Conservation (phyloP, 2,797 vertebrate species). For the Setipinna tenuifilis region DNA sequence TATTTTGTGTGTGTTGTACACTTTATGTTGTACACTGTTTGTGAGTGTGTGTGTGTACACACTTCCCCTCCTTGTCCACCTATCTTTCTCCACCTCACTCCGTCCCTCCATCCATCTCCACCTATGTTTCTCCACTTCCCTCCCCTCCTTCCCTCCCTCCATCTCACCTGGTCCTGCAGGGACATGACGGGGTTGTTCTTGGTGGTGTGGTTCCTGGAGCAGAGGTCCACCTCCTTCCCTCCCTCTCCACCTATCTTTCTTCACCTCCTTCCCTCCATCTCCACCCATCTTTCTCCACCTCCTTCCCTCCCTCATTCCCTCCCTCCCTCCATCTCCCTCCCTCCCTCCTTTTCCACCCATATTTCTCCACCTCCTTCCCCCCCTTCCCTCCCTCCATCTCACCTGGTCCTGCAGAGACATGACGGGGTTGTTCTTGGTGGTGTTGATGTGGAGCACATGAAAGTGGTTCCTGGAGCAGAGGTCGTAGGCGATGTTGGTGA, state of each 20-base stretch:
- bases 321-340: not conserved
- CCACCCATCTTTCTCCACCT: not conserved
- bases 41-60: no score
- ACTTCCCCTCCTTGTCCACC: no score
- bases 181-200: constrained; percentile 99
- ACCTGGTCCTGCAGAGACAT: constrained; percentile 99
- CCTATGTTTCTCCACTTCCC: no score
- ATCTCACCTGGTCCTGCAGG: constrained; percentile 93
- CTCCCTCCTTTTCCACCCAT: not conserved
- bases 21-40: no score
- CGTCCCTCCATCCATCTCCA: no score
- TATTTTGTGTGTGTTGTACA: no score
- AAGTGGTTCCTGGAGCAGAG: constrained; percentile 94
- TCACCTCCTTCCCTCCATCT: no score
- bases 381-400: constrained; percentile 25
- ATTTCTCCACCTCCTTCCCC: not conserved
- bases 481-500: constrained; percentile 99
- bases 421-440: constrained; percentile 98
- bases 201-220: constrained; percentile 95
- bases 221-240: no score
- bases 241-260: no score
- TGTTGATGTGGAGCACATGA: constrained; percentile 98
- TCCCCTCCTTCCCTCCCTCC: not conserved
- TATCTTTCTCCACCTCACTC: no score
- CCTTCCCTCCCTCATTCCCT: no score